A percentile compares a stretch with the other conserved stretches of the same genome.
Evolutionary conservation across 2,888 invertebrate species (phyloP).

Genomic region (Morpho helenor): DNA sequence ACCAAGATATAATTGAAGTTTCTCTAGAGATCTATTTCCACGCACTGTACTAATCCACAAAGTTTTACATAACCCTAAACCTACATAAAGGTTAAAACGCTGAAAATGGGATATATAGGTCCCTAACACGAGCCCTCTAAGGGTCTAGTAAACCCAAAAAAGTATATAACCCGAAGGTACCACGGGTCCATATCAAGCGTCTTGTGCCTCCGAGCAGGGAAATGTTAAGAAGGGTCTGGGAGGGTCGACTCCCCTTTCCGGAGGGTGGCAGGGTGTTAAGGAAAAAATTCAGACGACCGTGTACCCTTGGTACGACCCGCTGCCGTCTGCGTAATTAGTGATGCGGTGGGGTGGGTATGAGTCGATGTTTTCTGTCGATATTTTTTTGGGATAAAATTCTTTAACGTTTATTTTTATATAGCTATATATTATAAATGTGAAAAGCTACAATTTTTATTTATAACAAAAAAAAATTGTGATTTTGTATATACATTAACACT

Average conservation of each 20-base stretch:
- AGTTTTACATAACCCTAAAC: slow-evolving; percentile 57
- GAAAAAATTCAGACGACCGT: slow-evolving; percentile 73
- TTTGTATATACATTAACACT: no score
- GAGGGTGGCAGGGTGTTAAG: slow-evolving; percentile 56
- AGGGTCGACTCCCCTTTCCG: slow-evolving; percentile 58
- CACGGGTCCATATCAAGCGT: slow-evolving; percentile 68
- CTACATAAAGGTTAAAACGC: slow-evolving; percentile 63
- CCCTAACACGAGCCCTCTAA: slow-evolving; percentile 68
- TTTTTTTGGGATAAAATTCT: slow-evolving; percentile 4
- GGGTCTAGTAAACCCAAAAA: slow-evolving; percentile 75
- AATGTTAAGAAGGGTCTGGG: slow-evolving; percentile 76
- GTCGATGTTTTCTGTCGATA: slow-evolving; percentile 44
- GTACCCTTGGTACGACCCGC: slow-evolving; percentile 72
- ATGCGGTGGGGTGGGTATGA: slow-evolving; percentile 54
- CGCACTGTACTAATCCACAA: slow-evolving; percentile 42
- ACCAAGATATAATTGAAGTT: slow-evolving; percentile 27
- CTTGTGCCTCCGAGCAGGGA: slow-evolving; percentile 73
- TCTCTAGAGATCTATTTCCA: slow-evolving; percentile 32
- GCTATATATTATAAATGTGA: no score
- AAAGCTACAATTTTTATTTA: no score
- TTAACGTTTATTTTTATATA: no score
- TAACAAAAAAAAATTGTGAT: no score
- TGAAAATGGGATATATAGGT: slow-evolving; percentile 68
- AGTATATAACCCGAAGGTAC: slow-evolving; percentile 74
- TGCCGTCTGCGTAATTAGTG: slow-evolving; percentile 77